A percentile compares a stretch with the other conserved stretches of the same genome.
phyloP scores from a whole-genome alignment of 1,140 invertebrate species.

The Octopus bimaculoides region DNA sequence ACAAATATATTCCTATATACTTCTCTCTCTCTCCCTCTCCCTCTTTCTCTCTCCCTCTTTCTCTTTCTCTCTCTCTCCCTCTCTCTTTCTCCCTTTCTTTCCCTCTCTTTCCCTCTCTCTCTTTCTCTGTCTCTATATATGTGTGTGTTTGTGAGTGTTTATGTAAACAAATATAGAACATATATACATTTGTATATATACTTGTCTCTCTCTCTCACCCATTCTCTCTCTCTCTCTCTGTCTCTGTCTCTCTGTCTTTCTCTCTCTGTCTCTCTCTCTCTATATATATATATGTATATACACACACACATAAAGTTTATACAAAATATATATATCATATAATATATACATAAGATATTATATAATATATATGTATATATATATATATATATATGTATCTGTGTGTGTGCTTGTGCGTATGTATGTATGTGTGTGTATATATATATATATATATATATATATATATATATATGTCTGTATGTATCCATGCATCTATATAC shows the following conservation, averaged over 20 bases:
- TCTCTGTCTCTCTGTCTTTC: neutral
- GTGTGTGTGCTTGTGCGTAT: neutral
- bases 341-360: neutral
- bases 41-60: neutral
- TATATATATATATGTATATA: neutral
- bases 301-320: neutral
- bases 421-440: neutral
- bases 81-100: neutral
- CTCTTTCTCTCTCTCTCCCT: neutral
- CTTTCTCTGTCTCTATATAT: neutral
- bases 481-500: neutral
- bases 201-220: neutral
- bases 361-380: neutral
- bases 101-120: neutral
- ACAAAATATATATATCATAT: neutral
- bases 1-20: neutral
- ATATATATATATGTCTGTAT: neutral
- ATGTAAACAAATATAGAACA: no score
- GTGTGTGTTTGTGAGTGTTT: no score
- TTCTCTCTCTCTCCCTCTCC: neutral
- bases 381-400: neutral
- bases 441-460: neutral
- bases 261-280: neutral
- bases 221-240: neutral
- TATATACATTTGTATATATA: no score